Evolutionary conservation across 2,797 vertebrate genomes (phyloP).

Genomic region (Etheostoma perlongum): DNA sequence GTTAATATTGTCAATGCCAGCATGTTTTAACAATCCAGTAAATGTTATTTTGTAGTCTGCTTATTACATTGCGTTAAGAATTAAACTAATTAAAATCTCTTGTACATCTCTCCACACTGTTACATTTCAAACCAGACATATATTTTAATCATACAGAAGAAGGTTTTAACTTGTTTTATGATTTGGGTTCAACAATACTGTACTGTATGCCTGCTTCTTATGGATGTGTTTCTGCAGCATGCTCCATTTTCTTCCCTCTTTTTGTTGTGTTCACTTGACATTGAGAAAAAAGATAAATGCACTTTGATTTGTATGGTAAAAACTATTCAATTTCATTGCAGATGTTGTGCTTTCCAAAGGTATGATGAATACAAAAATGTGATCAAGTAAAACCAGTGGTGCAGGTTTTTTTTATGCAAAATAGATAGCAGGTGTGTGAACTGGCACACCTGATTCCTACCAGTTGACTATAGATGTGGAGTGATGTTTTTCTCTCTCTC

Average conservation of each 20-base stretch:
- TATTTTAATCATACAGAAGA: neutral
- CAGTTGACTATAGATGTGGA: slow-evolving; percentile 34
- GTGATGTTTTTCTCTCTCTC: slow-evolving; percentile 20
- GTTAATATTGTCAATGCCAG: neutral
- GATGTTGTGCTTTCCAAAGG: slow-evolving; percentile 3
- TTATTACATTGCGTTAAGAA: neutral
- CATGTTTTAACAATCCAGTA: neutral
- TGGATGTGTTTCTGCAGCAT: neutral
- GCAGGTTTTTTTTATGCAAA: slow-evolving; percentile 7
- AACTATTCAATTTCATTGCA: neutral
- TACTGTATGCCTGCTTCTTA: neutral
- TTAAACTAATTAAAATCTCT: neutral
- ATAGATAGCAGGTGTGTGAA: slow-evolving; percentile 30
- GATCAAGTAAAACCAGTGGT: neutral
- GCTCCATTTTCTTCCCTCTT: neutral
- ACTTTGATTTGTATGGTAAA: neutral
- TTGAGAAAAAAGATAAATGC: neutral
- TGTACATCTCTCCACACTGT: neutral
- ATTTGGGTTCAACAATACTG: neutral
- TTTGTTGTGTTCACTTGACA: neutral
- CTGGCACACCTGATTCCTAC: slow-evolving; percentile 18
- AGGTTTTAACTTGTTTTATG: neutral
- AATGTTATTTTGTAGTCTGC: neutral
- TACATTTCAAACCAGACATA: neutral
- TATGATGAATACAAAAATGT: slow-evolving; percentile 4